These are phyloP conservation scores for Petrolisthes cinctipes DNA, from an alignment of 2,888 invertebrate species.

Conservation along the genomic window DNA sequence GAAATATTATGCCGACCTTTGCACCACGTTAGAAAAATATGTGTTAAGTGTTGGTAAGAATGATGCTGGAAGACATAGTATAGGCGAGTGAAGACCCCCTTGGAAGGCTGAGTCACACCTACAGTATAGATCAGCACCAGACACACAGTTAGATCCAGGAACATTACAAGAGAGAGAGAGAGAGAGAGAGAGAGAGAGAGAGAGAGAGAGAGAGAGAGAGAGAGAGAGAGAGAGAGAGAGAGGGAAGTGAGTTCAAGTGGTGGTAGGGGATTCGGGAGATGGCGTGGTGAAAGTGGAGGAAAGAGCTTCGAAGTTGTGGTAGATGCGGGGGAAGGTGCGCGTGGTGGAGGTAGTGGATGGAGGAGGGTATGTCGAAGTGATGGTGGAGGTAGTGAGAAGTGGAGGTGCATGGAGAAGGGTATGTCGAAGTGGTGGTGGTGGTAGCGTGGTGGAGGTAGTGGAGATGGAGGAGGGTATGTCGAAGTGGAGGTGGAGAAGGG, in stretches of 20 bases:
- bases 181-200: constrained; percentile 3
- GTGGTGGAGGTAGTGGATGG: neutral
- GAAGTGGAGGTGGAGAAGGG: too few relatives aligned
- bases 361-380: neutral
- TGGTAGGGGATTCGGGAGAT: neutral
- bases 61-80: too few relatives aligned
- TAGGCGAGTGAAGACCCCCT: too few relatives aligned
- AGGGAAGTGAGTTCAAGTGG: neutral
- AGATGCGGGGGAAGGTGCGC: neutral
- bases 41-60: too few relatives aligned
- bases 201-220: constrained; percentile 5
- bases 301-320: neutral
- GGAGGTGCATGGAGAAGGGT: neutral
- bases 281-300: neutral
- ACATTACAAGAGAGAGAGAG: neutral
- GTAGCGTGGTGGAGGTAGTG: neutral
- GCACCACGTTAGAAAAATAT: too few relatives aligned
- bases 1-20: too few relatives aligned
- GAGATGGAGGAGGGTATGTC: too few relatives aligned
- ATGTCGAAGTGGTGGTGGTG: neutral
- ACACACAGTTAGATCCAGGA: too few relatives aligned
- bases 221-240: neutral
- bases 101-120: too few relatives aligned
- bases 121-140: neutral
- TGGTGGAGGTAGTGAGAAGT: neutral